A percentile compares a stretch with the other conserved stretches of the same genome.
Evolutionary conservation across 1,140 invertebrate genomes (phyloP).

Genomic region (Drosophila novamexicana): DNA sequence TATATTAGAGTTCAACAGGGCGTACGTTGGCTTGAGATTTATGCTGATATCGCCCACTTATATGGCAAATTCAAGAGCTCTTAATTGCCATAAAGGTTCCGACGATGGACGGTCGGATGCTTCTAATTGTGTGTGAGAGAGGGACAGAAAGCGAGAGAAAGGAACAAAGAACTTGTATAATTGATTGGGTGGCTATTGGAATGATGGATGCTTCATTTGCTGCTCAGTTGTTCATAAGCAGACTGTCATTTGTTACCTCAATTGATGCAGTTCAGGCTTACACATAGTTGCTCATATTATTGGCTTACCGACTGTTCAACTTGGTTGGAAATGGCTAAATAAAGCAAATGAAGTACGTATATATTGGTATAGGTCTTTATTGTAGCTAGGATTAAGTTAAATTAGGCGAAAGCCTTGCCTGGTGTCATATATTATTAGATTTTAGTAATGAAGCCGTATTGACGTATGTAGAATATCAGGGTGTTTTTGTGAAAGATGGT

Average conservation of each 20-base stretch:
- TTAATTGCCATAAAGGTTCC: constrained; percentile 69
- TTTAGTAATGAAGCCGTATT: too few relatives aligned
- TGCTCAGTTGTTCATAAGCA: constrained; percentile 61
- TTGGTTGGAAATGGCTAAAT: not conserved
- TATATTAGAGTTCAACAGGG: constrained; percentile 50
- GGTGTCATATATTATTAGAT: not conserved
- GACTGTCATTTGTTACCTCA: constrained; percentile 50
- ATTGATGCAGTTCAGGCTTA: constrained; percentile 46
- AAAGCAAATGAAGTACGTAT: too few relatives aligned
- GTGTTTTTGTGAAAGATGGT: not conserved
- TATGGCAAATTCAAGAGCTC: constrained; percentile 56
- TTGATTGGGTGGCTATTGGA: constrained; percentile 65
- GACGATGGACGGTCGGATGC: constrained; percentile 34
- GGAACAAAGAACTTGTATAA: constrained; percentile 46
- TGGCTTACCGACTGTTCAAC: constrained; percentile 24
- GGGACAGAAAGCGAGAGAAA: constrained; percentile 1
- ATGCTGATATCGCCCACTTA: constrained; percentile 49
- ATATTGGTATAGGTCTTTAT: too few relatives aligned
- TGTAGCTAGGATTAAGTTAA: too few relatives aligned
- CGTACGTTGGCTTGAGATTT: constrained; percentile 57
- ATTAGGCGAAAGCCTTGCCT: too few relatives aligned
- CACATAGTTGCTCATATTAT: constrained; percentile 41
- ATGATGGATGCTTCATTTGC: constrained; percentile 78
- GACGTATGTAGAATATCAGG: too few relatives aligned
- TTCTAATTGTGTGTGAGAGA: constrained; percentile 37